Evolutionary conservation across 2,888 invertebrate species (phyloP), one percentile per base, ranked within the genome.

Genomic region (Pammene aurita): DNA sequence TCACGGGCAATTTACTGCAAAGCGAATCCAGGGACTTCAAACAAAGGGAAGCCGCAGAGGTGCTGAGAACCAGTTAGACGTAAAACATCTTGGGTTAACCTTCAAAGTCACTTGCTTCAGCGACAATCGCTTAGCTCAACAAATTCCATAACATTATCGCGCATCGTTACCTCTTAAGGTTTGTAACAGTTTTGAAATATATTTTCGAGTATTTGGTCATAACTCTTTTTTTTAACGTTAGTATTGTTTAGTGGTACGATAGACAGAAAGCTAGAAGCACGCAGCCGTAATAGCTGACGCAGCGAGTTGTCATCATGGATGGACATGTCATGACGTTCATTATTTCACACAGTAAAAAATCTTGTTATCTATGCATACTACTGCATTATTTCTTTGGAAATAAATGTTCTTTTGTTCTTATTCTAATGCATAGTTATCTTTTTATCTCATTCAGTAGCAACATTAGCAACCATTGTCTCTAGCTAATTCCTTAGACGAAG

Each of bases 401-500:
- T 26, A 26, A 26, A 26, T 4, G 26, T 26, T 26, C 26, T 26
- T 26, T 26, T 26, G 26, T 26, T 26, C 26, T 26, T 26, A 26
- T 26, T 26, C 26, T 26, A 4, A 26, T 26, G 26, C 26, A 26
- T 26, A 26, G 26, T 26, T 26, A 26, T 26, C 26, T 26, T 26
- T 26, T 26, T 26, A 57, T 14, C 57, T 38, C 41, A 57, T 18
- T 41, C 14, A 57, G 18, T 7, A 18, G 57, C n/a, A 9, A 9
- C 14, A 57, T 11, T 7, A 18, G 57, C n/a, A 9, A 9, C 65
- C 14, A 66, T 66, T 66, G 65, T 66, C 35, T 57, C 14, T 16
- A 42, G 26, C 41, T 66, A 66, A 66, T 66, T 60, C 58, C n/a
- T 50, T 10, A 41, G 58, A 58, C 58, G 57, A 66, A 66, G 66